Evolutionary conservation across 2,113 vertebrate genomes (phyloP).

Genomic region (Clarias macrocephalus): DNA sequence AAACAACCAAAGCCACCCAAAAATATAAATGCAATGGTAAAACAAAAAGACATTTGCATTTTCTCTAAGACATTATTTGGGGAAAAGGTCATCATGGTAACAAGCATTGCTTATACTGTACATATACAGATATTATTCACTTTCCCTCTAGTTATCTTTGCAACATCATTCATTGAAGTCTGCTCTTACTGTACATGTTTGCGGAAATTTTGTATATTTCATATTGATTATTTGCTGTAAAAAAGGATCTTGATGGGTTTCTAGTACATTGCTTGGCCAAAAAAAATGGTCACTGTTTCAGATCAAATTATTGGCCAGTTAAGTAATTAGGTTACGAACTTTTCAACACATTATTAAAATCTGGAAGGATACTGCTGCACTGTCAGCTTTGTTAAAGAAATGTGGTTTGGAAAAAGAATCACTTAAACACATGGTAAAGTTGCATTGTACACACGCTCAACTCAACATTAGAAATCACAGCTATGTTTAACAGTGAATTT

Average conservation of each 20-base stretch:
- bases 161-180: neutral
- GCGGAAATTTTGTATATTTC: neutral
- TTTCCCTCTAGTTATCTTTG: neutral
- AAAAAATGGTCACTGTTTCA: too few relatives aligned
- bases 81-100: neutral
- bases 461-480: too few relatives aligned
- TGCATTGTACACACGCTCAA: too few relatives aligned
- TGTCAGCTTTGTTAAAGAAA: too few relatives aligned
- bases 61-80: neutral
- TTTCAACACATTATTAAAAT: too few relatives aligned
- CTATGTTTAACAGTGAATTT: too few relatives aligned
- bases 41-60: neutral
- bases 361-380: too few relatives aligned
- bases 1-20: neutral
- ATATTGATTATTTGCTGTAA: neutral
- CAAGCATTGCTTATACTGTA: neutral
- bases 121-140: neutral
- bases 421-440: too few relatives aligned
- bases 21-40: neutral
- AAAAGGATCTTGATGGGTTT: neutral
- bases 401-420: too few relatives aligned
- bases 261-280: too few relatives aligned
- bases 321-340: too few relatives aligned
- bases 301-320: too few relatives aligned
- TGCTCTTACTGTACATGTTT: neutral